Conservation (phyloP, 2,113 vertebrate genomes). For the Microtus richardsoni region DNA sequence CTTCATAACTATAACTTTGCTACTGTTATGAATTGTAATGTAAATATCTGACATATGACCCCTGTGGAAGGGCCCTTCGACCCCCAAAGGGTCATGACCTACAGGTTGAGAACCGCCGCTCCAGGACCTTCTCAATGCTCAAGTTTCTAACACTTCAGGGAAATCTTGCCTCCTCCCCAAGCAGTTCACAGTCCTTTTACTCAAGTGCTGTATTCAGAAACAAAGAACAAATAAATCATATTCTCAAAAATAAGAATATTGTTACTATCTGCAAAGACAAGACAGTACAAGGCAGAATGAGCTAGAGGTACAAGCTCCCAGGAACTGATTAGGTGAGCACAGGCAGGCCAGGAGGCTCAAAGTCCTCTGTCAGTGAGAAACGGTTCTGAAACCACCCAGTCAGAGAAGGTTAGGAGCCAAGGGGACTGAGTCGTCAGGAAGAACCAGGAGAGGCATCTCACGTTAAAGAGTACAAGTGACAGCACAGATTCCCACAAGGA, state of each 20-base stretch:
- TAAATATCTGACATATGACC: background rate
- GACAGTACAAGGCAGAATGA: background rate
- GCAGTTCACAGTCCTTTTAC: background rate
- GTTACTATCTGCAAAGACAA: slow-evolving; percentile 7
- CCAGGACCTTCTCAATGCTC: background rate
- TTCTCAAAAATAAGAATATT: background rate
- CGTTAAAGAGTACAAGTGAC: background rate
- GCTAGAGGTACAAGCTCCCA: background rate
- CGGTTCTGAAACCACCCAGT: background rate
- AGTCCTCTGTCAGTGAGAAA: background rate
- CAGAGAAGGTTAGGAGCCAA: background rate
- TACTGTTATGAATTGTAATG: background rate
- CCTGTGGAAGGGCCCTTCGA: no score
- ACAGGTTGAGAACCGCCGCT: background rate
- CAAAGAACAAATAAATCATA: background rate
- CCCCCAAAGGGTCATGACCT: background rate
- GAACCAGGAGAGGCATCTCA: background rate
- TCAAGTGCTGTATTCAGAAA: background rate
- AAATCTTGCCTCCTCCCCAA: background rate
- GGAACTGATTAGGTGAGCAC: background rate
- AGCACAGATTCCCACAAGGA: background rate
- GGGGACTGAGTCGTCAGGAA: background rate
- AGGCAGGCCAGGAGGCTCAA: background rate
- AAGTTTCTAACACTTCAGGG: background rate
- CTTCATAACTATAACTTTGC: background rate